These are phyloP conservation scores for Macaria notata DNA, from an alignment of 2,888 invertebrate species.

Conservation along the genomic window DNA sequence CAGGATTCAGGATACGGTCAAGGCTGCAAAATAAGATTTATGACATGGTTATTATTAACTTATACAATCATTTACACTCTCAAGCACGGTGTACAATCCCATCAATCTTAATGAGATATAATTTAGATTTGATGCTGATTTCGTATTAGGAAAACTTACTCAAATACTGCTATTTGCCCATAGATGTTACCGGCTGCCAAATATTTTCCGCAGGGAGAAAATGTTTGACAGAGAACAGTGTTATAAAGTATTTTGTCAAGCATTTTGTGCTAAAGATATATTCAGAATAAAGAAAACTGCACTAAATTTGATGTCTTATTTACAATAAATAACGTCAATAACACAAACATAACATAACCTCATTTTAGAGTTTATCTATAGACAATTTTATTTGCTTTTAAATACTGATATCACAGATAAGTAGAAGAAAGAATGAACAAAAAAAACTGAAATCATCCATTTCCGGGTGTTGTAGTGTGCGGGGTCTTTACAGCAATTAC, in stretches of 20 bases:
- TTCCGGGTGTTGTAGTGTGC: too few relatives aligned
- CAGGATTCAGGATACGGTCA: constrained; percentile 83
- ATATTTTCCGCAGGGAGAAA: constrained; percentile 92
- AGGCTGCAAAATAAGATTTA: constrained; percentile 73
- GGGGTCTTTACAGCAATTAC: too few relatives aligned
- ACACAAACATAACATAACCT: constrained; percentile 20
- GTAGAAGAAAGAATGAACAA: constrained; percentile 3
- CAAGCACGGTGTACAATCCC: too few relatives aligned
- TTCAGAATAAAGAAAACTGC: neutral
- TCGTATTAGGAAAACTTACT: constrained; percentile 80
- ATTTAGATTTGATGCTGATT: too few relatives aligned
- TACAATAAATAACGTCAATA: neutral
- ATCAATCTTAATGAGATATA: too few relatives aligned
- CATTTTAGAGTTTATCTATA: neutral
- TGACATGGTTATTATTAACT: neutral
- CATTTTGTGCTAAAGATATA: constrained; percentile 45
- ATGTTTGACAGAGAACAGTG: constrained; percentile 90
- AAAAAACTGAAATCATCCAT: too few relatives aligned
- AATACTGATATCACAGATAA: neutral
- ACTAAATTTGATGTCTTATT: neutral
- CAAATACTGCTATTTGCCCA: constrained; percentile 91
- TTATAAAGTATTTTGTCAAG: constrained; percentile 87
- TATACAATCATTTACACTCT: too few relatives aligned
- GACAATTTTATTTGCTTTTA: neutral
- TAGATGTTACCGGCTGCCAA: constrained; percentile 92